Conservation (phyloP, 1,140 invertebrate species). For the fruit fly (Drosophila melanogaster) region DNA sequence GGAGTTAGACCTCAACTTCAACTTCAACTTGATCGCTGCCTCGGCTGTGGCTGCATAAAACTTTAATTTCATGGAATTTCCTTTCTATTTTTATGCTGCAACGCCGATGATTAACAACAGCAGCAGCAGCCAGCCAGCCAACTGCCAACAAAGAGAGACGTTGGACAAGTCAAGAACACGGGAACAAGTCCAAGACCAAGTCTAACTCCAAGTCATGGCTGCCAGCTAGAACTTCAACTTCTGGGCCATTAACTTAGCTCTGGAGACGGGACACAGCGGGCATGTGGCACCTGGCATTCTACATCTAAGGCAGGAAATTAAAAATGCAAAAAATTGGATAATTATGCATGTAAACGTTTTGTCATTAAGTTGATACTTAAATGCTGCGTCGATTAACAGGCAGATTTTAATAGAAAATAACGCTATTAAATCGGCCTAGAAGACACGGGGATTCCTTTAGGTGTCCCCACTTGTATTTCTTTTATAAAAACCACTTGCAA, state of each 20-base stretch:
- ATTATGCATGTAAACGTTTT: constrained; percentile 73
- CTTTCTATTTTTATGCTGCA: constrained; percentile 77
- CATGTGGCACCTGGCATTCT: not conserved
- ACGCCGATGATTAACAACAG: constrained; percentile 60
- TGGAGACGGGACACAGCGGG: constrained; percentile 9
- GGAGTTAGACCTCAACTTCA: constrained; percentile 38
- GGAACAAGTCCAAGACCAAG: constrained; percentile 51
- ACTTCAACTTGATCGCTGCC: constrained; percentile 43
- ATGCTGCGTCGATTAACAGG: constrained; percentile 58
- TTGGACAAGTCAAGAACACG: constrained; percentile 31
- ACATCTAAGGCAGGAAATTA: constrained; percentile 67
- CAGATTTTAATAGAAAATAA: constrained; percentile 38
- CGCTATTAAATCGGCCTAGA: constrained; percentile 11
- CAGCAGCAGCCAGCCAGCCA: constrained; percentile 1
- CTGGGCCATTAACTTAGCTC: constrained; percentile 48
- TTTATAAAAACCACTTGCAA: not conserved
- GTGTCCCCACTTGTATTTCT: not conserved
- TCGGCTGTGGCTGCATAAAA: constrained; percentile 48
- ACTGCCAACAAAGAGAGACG: constrained; percentile 9
- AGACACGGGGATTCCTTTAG: not conserved
- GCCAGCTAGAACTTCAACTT: constrained; percentile 19
- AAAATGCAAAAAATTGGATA: constrained; percentile 62
- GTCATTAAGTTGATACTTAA: constrained; percentile 68
- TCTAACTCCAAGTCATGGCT: constrained; percentile 36
- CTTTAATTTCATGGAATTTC: constrained; percentile 77